These are phyloP conservation scores for Mus minutoides DNA, from an alignment of 2,797 vertebrate species.

Conservation along the genomic window DNA sequence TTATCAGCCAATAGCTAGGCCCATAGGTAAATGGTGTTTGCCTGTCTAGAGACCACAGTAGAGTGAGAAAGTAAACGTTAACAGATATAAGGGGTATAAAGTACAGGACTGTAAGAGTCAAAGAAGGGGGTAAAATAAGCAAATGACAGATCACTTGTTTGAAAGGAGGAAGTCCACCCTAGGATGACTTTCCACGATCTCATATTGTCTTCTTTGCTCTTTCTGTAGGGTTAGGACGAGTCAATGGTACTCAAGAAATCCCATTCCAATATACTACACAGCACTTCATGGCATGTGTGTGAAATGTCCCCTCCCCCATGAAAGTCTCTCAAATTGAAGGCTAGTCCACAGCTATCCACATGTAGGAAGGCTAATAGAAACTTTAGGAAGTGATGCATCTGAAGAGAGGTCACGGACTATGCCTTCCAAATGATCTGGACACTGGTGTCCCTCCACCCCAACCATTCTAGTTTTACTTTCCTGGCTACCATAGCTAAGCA, in stretches of 20 bases:
- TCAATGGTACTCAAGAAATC: not conserved
- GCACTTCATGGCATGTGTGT: not conserved
- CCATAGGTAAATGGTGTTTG: slow-evolving; percentile 67
- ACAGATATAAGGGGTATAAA: slow-evolving; percentile 37
- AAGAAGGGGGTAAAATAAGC: not conserved
- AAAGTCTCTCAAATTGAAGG: not conserved
- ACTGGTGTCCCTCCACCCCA: not conserved
- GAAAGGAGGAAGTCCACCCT: not conserved
- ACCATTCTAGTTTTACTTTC: not conserved
- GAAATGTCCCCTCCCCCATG: not conserved
- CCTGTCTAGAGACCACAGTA: slow-evolving; percentile 55
- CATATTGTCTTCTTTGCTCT: not conserved
- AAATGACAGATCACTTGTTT: not conserved
- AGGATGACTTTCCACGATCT: not conserved
- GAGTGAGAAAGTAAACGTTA: slow-evolving; percentile 54
- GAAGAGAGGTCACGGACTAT: not conserved
- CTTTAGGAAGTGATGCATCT: too few relatives aligned
- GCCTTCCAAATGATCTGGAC: not conserved
- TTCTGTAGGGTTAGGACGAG: not conserved
- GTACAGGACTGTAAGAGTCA: not conserved
- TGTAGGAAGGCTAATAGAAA: not conserved
- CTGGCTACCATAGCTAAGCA: not conserved
- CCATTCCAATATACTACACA: not conserved
- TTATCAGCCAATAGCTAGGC: slow-evolving; percentile 25
- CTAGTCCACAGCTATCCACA: not conserved